phyloP scores from a whole-genome alignment of 2,797 vertebrate genomes.

The Mormyrus hasselquistii region DNA sequence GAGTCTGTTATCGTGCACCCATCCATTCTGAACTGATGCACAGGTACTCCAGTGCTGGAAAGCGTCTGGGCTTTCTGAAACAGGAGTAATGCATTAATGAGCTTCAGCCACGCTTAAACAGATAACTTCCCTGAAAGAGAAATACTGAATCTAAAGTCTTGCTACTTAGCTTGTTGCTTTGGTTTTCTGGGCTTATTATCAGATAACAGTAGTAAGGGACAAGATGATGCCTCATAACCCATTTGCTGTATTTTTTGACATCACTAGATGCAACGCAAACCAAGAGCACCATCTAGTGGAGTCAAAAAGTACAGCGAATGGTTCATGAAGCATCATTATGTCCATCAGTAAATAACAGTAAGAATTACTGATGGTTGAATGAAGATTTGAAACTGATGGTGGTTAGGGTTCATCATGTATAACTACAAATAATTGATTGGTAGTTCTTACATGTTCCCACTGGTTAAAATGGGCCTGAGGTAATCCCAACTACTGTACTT shows the following conservation, averaged over 20 bases:
- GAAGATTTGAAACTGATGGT: not conserved
- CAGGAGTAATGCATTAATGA: not conserved
- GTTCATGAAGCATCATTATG: not conserved
- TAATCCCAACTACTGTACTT: not conserved
- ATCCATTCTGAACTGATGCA: conserved; percentile 18
- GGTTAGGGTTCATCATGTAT: not conserved
- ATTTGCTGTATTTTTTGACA: not conserved
- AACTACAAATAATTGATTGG: not conserved
- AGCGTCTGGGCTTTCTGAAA: not conserved
- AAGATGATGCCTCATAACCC: not conserved
- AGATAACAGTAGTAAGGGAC: not conserved
- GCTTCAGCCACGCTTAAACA: not conserved
- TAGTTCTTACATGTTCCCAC: not conserved
- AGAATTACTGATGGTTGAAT: not conserved
- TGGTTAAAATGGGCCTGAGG: not conserved
- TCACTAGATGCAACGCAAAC: not conserved
- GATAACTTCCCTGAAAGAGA: not conserved
- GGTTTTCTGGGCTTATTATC: not conserved
- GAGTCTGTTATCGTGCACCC: not conserved
- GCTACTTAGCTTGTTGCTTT: not conserved
- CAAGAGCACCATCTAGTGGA: not conserved
- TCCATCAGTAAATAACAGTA: not conserved
- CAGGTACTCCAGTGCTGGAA: conserved; percentile 4
- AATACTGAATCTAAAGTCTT: not conserved
- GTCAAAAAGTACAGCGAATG: not conserved